Evolutionary conservation across 2,113 vertebrate genomes (phyloP).

Genomic region (Heterocephalus glaber): DNA sequence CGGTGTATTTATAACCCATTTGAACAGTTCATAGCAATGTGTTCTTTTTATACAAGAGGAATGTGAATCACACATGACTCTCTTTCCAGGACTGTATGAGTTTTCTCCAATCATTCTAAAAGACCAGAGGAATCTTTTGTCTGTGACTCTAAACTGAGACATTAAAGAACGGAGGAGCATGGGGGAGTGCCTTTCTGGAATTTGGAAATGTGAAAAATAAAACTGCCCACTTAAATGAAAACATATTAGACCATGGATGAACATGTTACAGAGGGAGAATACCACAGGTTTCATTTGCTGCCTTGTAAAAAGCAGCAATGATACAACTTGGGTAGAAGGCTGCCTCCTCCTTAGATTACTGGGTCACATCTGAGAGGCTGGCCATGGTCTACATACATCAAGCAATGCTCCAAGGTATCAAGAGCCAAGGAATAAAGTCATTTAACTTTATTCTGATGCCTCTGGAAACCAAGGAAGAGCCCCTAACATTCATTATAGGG

Average conservation of each 20-base stretch:
- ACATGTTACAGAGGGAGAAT: neutral
- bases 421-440: neutral
- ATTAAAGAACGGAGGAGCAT: neutral
- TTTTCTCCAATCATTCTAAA: slow-evolving; percentile 29
- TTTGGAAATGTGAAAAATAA: slow-evolving; percentile 42
- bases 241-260: neutral
- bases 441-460: neutral
- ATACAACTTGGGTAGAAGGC: neutral
- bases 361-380: neutral
- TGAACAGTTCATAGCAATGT: neutral
- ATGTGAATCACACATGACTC: neutral
- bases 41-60: neutral
- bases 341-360: neutral
- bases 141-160: neutral
- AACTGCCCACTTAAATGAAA: neutral
- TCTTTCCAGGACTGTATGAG: neutral
- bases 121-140: neutral
- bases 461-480: neutral
- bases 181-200: neutral
- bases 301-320: neutral
- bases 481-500: neutral
- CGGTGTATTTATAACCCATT: neutral
- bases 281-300: neutral
- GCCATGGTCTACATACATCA: neutral
- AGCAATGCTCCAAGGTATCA: neutral